A percentile compares a stretch with the other conserved stretches of the same genome.
Conservation (phyloP, 2,888 invertebrate species). For the Glyphotaelius pellucidus region DNA sequence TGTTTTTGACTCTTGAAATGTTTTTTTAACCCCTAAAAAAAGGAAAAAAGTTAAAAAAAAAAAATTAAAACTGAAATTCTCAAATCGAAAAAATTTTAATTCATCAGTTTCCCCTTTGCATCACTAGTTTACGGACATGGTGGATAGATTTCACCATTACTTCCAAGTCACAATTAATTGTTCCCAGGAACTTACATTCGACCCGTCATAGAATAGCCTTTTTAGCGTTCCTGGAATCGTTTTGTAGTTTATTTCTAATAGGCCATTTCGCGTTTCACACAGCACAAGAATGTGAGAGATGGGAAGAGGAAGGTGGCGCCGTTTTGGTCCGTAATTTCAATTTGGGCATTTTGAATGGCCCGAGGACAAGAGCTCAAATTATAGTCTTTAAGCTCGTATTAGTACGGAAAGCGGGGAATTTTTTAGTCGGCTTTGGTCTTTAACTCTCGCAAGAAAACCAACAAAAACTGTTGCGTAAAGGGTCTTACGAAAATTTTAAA, state of each 20-base stretch:
- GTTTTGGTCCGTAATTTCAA: not conserved
- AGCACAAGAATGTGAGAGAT: not conserved
- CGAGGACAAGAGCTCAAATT: not conserved
- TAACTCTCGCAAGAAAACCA: not conserved
- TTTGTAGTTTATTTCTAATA: not conserved
- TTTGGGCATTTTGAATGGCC: not conserved
- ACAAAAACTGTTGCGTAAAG: not conserved
- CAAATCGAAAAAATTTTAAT: too few species aligned
- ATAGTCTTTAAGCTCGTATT: conserved; percentile 19
- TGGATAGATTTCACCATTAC: not conserved
- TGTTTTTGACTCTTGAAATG: too few species aligned
- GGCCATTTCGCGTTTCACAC: not conserved
- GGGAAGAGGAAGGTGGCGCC: not conserved
- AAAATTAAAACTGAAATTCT: too few species aligned
- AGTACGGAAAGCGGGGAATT: not conserved
- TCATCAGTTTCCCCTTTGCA: too few species aligned
- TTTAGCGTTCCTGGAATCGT: not conserved
- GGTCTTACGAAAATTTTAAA: not conserved
- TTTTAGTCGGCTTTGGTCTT: not conserved
- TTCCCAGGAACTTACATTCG: not conserved
- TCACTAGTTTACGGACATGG: not conserved
- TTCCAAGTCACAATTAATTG: not conserved
- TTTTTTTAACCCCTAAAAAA: too few species aligned
- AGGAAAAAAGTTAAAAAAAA: too few species aligned
- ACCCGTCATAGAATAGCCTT: not conserved